phyloP scores from a whole-genome alignment of 2,113 vertebrate species.

The Leiothrix lutea region DNA sequence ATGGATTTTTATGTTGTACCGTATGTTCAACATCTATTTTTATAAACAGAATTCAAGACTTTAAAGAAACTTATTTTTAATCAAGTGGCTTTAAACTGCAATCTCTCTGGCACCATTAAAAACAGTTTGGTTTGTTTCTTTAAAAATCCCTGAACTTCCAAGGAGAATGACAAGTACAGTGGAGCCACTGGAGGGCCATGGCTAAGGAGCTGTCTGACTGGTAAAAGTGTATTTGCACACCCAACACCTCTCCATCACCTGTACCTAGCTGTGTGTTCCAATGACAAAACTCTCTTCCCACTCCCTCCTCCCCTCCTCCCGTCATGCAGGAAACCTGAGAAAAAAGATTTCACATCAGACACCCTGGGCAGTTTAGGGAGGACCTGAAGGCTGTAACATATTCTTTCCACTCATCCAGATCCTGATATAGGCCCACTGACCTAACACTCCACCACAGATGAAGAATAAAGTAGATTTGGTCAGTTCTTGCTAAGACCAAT shows the following conservation, averaged over 20 bases:
- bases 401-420: not conserved
- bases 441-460: not conserved
- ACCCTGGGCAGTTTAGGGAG: not conserved
- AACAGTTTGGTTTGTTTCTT: not conserved
- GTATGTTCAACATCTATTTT: slow-evolving; percentile 60
- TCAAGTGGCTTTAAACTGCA: slow-evolving; percentile 11
- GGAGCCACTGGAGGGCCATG: not conserved
- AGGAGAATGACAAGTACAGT: not conserved
- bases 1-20: slow-evolving; percentile 38
- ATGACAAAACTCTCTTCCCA: not conserved
- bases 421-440: not conserved
- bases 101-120: not conserved
- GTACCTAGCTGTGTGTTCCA: not conserved
- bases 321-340: not conserved
- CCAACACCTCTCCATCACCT: not conserved
- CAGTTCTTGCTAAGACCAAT: not conserved
- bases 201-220: not conserved
- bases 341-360: not conserved
- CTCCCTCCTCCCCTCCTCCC: not conserved
- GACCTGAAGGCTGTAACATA: not conserved
- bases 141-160: not conserved
- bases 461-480: not conserved
- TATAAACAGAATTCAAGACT: slow-evolving; percentile 45
- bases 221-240: not conserved
- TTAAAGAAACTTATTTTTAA: slow-evolving; percentile 59